Conservation (phyloP, 1,140 invertebrate species). For the Pectinophora gossypiella region DNA sequence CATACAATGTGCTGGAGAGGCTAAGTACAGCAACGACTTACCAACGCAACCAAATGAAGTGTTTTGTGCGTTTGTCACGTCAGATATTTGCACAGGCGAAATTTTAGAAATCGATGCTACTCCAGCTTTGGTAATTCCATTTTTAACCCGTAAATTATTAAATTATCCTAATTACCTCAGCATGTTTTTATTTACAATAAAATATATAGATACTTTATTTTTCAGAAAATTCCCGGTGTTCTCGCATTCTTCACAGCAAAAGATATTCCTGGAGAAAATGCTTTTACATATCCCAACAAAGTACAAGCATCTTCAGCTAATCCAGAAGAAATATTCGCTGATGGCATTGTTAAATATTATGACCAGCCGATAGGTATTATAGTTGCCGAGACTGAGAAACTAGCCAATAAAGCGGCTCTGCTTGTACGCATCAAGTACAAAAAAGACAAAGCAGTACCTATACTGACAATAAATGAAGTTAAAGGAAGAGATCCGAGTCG, state of each 20-base stretch:
- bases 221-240: conserved; percentile 81
- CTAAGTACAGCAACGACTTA: conserved; percentile 79
- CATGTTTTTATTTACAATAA: too few relatives aligned
- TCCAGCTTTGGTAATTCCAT: conserved; percentile 80
- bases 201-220: too few relatives aligned
- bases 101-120: conserved; percentile 77
- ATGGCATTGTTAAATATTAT: conserved; percentile 76
- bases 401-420: conserved; percentile 81
- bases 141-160: too few relatives aligned
- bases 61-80: conserved; percentile 77
- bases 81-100: conserved; percentile 38
- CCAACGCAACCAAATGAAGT: conserved; percentile 73
- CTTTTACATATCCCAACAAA: conserved; percentile 50
- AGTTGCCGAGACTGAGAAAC: conserved; percentile 79
- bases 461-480: conserved; percentile 51
- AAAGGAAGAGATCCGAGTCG: too few relatives aligned
- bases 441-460: conserved; percentile 35
- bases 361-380: conserved; percentile 86
- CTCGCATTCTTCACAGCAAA: conserved; percentile 80
- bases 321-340: conserved; percentile 76
- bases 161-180: too few relatives aligned
- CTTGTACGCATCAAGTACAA: conserved; percentile 82
- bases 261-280: conserved; percentile 84
- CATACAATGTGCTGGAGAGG: conserved; percentile 76
- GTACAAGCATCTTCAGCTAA: conserved; percentile 22